These are phyloP conservation scores for Scolopax bukidnonensis DNA, from an alignment of 2,797 vertebrate genomes.

Conservation along the genomic window DNA sequence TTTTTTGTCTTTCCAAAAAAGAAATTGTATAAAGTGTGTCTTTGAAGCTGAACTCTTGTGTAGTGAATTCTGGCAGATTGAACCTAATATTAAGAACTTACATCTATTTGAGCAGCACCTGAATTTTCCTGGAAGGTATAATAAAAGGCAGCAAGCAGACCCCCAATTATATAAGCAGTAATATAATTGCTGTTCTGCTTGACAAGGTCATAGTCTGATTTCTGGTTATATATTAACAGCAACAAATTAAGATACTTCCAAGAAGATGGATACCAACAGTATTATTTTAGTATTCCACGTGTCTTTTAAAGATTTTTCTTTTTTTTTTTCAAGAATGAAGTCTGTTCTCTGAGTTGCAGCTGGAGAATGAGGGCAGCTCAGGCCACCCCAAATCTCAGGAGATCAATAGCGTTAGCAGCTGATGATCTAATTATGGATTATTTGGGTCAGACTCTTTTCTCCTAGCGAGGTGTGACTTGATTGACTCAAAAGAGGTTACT, in stretches of 20 bases:
- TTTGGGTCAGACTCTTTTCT: slow-evolving; percentile 55
- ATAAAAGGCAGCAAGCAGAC: neutral
- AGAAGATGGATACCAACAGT: neutral
- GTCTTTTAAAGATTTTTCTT: neutral
- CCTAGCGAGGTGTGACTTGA: neutral
- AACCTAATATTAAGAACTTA: neutral
- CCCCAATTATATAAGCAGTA: neutral
- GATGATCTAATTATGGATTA: slow-evolving; percentile 60
- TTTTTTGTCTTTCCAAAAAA: neutral
- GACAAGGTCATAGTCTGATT: neutral
- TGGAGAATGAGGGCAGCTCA: slow-evolving; percentile 40
- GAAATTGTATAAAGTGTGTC: neutral
- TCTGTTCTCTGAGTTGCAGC: neutral
- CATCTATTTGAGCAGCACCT: neutral
- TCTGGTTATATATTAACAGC: neutral
- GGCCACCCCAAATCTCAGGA: slow-evolving; percentile 35
- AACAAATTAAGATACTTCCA: neutral
- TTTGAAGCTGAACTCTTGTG: neutral
- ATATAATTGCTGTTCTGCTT: neutral
- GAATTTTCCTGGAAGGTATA: neutral
- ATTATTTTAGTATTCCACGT: neutral
- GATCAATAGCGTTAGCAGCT: slow-evolving; percentile 30
- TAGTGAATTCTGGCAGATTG: neutral
- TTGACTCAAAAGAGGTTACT: slow-evolving; percentile 49
- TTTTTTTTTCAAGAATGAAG: slow-evolving; percentile 28